Evolutionary conservation across 2,888 invertebrate species (phyloP), one percentile per base, ranked within the genome.

Genomic region (Tolmerus cingulatus): DNA sequence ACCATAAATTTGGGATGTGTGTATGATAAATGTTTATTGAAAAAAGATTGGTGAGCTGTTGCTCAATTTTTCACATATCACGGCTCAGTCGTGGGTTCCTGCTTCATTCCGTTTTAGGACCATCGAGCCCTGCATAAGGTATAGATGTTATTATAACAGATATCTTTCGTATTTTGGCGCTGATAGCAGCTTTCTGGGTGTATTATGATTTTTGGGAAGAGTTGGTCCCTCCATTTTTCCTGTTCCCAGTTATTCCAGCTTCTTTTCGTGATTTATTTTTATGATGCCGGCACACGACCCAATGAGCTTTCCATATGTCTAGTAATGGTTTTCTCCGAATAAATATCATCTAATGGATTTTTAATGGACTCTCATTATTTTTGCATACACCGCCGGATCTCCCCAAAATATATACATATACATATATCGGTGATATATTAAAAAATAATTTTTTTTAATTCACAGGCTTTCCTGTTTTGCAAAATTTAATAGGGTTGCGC

Each of bases 21-120:
- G 74, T 87, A 88, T 88, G 88, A 88, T 88, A 88, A 88, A 88
- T 88, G 88, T 88, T 88, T 88, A 88, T 88, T 88, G 88, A 88
- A 88, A 87, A 88, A 87, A 88, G 88, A 88, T 88, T 88, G 88
- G 87, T 87, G 84, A 88, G 87, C 88, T 88, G 88, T 88, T 88
- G 88, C 88, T 88, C 74, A 87, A 88, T 87, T 88, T 88, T 87
- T 88, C 87, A 87, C 86, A 82, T 82, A 87, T 76, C 85, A 46
- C 85, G 46, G 46, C 74, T 74, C 74, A 85, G 85, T 87, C 66
- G 37, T 55, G 40, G 55, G 86, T 57, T 55, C 46, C 55, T 77
- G 23, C 74, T 86, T 86, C 51, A 86, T 86, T 74, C 34, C 34
- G 12, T 76, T 34, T 51, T 77, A 57, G 86, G 55, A 34, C 30